phyloP scores from a whole-genome alignment of 2,888 invertebrate genomes.

The Athalia circularis region DNA sequence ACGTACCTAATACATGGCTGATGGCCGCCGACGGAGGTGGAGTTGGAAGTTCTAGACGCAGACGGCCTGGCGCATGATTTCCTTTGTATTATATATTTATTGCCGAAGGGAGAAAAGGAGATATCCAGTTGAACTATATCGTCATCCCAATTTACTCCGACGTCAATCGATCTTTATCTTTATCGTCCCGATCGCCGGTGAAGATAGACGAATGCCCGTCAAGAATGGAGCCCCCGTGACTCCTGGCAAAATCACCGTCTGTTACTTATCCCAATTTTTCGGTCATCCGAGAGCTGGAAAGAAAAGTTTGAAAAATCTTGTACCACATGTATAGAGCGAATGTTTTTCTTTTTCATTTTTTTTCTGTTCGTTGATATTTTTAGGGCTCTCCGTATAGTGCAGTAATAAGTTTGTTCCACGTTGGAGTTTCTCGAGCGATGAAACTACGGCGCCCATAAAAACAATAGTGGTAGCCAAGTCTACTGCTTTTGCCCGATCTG shows the following conservation, averaged over 20 bases:
- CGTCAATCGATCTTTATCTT: slow-evolving; percentile 30
- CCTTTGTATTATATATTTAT: slow-evolving; percentile 7
- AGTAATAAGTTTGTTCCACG: neutral
- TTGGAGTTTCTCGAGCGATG: neutral
- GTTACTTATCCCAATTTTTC: too few species aligned
- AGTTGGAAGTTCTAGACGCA: neutral
- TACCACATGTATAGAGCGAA: too few species aligned
- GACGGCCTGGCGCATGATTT: slow-evolving; percentile 19
- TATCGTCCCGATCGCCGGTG: slow-evolving; percentile 27
- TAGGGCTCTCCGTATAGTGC: neutral
- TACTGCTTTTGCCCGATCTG: neutral
- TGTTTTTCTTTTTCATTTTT: neutral
- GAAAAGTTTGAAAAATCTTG: too few species aligned
- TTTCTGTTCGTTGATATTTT: neutral
- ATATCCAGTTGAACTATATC: neutral
- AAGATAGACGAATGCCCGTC: neutral
- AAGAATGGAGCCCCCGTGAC: too few species aligned
- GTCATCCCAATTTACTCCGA: slow-evolving; percentile 14
- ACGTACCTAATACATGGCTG: too few species aligned
- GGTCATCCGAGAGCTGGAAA: too few species aligned
- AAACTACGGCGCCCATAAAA: slow-evolving; percentile 33
- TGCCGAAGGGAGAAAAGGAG: neutral
- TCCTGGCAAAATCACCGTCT: too few species aligned
- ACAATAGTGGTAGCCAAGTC: slow-evolving; percentile 3
- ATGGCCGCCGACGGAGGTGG: too few species aligned